Percentiles rank a stretch among this genome's conserved stretches.
Conservation (phyloP, 2,113 vertebrate genomes). For the Corynorhinus townsendii region DNA sequence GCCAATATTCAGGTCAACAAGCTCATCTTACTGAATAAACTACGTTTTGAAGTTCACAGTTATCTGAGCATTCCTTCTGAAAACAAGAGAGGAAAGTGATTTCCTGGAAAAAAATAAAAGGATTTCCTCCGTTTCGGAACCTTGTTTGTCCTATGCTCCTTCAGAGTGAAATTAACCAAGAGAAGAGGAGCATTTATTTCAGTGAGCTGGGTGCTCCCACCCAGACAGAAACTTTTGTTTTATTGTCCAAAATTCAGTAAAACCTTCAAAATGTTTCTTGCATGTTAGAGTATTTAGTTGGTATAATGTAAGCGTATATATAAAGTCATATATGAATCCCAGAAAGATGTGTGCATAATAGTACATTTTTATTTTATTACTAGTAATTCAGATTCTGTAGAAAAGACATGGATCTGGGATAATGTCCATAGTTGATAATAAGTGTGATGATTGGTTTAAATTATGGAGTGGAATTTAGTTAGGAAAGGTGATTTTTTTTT, state of each 20-base stretch:
- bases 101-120: background rate
- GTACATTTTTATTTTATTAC: conserved; percentile 15
- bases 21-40: conserved; percentile 43
- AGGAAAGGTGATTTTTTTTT: background rate
- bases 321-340: background rate
- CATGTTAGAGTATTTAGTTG: background rate
- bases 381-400: background rate
- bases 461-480: background rate
- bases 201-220: background rate
- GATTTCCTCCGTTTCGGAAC: background rate
- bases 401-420: background rate
- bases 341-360: background rate
- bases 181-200: background rate
- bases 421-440: background rate
- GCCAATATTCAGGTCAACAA: background rate
- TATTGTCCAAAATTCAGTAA: conserved; percentile 10
- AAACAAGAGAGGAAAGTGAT: conserved; percentile 22
- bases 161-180: background rate
- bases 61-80: conserved; percentile 39
- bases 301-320: background rate
- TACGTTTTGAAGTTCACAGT: background rate
- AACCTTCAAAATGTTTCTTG: background rate
- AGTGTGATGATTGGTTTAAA: background rate
- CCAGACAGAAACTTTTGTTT: background rate
- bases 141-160: background rate